These are phyloP conservation scores for Poecilia wingei DNA, from an alignment of 2,797 vertebrate genomes.

Conservation along the genomic window DNA sequence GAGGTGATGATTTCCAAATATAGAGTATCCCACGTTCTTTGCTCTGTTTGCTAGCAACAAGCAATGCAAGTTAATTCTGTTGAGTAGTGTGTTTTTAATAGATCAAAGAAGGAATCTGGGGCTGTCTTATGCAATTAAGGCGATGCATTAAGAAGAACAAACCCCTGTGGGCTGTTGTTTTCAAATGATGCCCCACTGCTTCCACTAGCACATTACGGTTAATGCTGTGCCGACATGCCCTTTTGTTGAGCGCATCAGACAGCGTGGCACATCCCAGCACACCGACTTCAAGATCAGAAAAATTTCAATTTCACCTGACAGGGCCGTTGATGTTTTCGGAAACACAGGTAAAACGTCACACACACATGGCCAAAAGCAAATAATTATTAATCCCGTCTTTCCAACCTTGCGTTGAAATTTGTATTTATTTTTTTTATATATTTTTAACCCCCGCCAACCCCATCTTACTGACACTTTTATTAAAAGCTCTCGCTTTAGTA, in stretches of 20 bases:
- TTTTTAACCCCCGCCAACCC: not conserved
- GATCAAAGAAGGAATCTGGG: conserved; percentile 83
- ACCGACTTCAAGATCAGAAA: conserved; percentile 56
- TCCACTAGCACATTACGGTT: conserved; percentile 78
- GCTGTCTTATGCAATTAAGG: conserved; percentile 84
- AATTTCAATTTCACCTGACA: conserved; percentile 57
- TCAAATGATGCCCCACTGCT: conserved; percentile 78
- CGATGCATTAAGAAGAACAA: conserved; percentile 83
- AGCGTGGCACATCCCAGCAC: conserved; percentile 55
- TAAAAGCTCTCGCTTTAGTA: conserved; percentile 2
- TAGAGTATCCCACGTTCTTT: conserved; percentile 62
- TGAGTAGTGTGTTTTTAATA: conserved; percentile 79
- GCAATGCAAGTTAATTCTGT: conserved; percentile 78
- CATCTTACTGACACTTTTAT: conserved; percentile 44
- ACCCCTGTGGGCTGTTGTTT: conserved; percentile 82
- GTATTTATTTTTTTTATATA: conserved; percentile 1
- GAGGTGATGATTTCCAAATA: conserved; percentile 78
- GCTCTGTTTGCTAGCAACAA: conserved; percentile 65
- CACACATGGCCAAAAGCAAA: conserved; percentile 28
- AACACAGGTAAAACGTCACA: conserved; percentile 36
- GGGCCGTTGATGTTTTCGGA: conserved; percentile 63
- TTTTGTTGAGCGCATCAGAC: conserved; percentile 75
- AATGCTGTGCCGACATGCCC: conserved; percentile 74
- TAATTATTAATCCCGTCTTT: conserved; percentile 32
- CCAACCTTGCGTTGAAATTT: conserved; percentile 26